These are phyloP conservation scores for Erebia ligea DNA, from an alignment of 2,888 invertebrate genomes.

Conservation along the genomic window DNA sequence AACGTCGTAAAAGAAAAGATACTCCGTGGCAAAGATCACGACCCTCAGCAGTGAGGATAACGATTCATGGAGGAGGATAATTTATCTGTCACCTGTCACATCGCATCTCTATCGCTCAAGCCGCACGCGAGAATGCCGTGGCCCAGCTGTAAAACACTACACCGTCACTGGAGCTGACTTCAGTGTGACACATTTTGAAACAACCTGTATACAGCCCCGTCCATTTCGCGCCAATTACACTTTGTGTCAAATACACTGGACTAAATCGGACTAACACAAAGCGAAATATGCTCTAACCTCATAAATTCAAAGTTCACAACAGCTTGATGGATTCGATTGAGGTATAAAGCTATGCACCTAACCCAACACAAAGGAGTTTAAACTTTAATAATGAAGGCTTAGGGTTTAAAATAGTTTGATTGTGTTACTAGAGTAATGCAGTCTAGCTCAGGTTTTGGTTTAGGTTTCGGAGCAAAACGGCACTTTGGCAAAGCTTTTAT, in stretches of 20 bases:
- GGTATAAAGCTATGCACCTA: conserved; percentile 1
- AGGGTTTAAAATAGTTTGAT: conserved; percentile 5
- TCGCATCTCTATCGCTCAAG: not conserved
- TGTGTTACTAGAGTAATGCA: conserved; percentile 55
- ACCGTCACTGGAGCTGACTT: conserved; percentile 46
- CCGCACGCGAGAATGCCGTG: not conserved
- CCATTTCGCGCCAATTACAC: conserved; percentile 79
- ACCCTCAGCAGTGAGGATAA: too few species aligned
- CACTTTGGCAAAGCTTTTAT: conserved; percentile 50
- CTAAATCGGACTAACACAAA: conserved; percentile 41
- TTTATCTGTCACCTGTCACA: not conserved
- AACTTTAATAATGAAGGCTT: not conserved
- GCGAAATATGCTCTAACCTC: conserved; percentile 46
- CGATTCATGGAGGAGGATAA: too few species aligned
- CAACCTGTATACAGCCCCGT: conserved; percentile 61
- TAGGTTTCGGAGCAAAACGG: conserved; percentile 49
- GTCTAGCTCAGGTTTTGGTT: conserved; percentile 46
- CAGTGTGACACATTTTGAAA: conserved; percentile 40
- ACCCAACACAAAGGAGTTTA: not conserved
- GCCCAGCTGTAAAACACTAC: conserved; percentile 40
- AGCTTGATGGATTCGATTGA: conserved; percentile 14
- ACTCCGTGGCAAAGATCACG: too few species aligned
- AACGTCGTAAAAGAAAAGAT: too few species aligned
- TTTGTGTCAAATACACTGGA: conserved; percentile 71
- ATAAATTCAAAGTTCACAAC: conserved; percentile 43